Base-by-base conservation (phyloP, 2,888 invertebrate genomes). In the Platypus cylindrus region DNA sequence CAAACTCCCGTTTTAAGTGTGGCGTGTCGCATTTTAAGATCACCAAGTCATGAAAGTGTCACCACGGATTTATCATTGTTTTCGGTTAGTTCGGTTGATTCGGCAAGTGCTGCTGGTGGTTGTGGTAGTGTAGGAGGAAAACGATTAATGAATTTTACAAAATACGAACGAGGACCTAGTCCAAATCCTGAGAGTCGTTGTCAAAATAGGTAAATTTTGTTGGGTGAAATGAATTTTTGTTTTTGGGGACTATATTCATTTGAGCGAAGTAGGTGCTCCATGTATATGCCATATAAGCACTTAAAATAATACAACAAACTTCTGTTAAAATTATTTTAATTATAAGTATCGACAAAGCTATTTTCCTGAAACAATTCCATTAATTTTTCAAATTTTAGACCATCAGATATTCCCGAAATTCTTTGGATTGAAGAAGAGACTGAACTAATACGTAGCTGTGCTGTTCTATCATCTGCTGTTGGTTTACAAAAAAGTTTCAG, bases 401-500 rank as follows among this genome's bases (percentile, higher is more conserved):
- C 71, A 3, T 68, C 71, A 1, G 71, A 73, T 49, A 72, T 74
- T 41, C 71, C 73, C 1, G 76, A 77, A 55, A 69, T 74, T 24
- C 57, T 74, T 24, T 70, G 75, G 66, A 70, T 73, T 40, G 84
- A 84, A 60, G 78, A 78, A 52, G 83, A 83, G 54, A 77, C 78
- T 35, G 82, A 82, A 51, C 62, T 84, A 47, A 78, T 87, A 40
- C 72, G 79, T 17, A 81, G 80, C 37, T 86, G 85, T 56, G 84
- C 81, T 0, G 79, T 77, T 5, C 66, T 86, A 16, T 82, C 83
- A 30, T 78, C 81, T 0, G 82, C 78, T 32, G 64, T 85, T 0
- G 85, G 86, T 2, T 68, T 85, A n/a, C 79, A 83, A 30, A 75
- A 84, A 50, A 83, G 82, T 49, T 85, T 86, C 64, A 85, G 84